Conservation (phyloP, 2,113 vertebrate species). For the Cromileptes altivelis region DNA sequence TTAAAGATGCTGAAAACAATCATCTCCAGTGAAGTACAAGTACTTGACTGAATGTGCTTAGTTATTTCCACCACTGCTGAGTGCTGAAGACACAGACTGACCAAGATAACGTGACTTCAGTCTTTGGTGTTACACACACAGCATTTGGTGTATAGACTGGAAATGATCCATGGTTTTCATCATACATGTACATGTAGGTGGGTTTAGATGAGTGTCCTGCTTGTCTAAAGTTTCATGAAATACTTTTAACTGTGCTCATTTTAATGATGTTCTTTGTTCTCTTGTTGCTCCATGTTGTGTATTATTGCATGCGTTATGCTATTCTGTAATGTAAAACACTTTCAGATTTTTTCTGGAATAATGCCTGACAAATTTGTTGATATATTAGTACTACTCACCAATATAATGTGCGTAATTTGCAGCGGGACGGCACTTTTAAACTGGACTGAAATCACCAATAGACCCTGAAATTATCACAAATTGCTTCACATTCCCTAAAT, state of each 20-base stretch:
- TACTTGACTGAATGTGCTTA: too few species aligned
- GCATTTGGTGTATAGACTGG: too few species aligned
- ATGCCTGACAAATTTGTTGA: background rate
- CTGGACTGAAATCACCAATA: constrained; percentile 9
- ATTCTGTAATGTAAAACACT: background rate
- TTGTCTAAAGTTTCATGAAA: too few species aligned
- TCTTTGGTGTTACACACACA: too few species aligned
- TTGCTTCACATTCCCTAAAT: constrained; percentile 9
- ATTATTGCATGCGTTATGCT: background rate
- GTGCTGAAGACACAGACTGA: too few species aligned
- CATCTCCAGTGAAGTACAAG: too few species aligned
- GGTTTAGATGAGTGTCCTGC: too few species aligned
- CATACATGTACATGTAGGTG: too few species aligned
- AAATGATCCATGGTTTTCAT: too few species aligned
- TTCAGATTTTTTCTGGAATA: background rate
- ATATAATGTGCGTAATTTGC: background rate
- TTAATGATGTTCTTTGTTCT: background rate
- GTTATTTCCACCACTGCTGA: too few species aligned
- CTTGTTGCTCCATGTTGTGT: background rate
- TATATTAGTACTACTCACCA: background rate
- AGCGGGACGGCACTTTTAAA: background rate
- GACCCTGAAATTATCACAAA: background rate
- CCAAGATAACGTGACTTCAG: too few species aligned
- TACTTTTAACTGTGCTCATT: background rate
- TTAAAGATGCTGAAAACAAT: too few species aligned